A percentile compares a stretch with the other conserved stretches of the same genome.
Conservation (phyloP, 2,797 vertebrate genomes). For the Phrynocephalus forsythii region DNA sequence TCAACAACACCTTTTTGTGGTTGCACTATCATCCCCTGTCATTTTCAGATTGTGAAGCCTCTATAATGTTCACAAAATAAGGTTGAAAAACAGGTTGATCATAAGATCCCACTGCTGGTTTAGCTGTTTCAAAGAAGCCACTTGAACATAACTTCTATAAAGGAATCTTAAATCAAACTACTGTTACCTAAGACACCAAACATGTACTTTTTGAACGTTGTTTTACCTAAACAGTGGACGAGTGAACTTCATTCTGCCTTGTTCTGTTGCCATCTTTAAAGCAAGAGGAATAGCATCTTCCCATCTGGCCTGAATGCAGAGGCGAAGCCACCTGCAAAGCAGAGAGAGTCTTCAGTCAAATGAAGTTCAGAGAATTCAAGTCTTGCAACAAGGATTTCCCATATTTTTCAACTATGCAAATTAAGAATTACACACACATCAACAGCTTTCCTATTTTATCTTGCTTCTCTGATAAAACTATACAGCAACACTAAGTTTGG, state of each 20-base stretch:
- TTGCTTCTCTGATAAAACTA: not conserved
- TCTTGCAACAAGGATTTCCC: not conserved
- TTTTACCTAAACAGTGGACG: constrained; percentile 92
- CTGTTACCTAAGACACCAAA: not conserved
- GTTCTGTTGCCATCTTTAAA: constrained; percentile 93
- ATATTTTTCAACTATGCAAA: not conserved
- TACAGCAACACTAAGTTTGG: not conserved
- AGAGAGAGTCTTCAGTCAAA: not conserved
- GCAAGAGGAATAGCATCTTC: constrained; percentile 91
- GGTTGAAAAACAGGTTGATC: not conserved
- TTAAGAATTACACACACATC: not conserved
- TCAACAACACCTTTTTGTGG: too few relatives aligned
- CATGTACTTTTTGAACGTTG: not conserved
- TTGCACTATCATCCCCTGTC: too few relatives aligned
- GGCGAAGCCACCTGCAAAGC: constrained; percentile 87
- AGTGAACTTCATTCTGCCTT: constrained; percentile 97
- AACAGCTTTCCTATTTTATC: not conserved
- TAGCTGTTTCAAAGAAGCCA: not conserved
- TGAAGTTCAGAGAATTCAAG: not conserved
- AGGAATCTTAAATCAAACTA: not conserved
- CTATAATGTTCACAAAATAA: too few relatives aligned
- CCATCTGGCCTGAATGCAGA: constrained; percentile 91
- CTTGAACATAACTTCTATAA: not conserved
- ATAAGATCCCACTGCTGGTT: not conserved
- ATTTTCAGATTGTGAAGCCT: too few relatives aligned